Base-by-base conservation (phyloP, 2,113 vertebrate genomes). In the Chionomys nivalis region DNA sequence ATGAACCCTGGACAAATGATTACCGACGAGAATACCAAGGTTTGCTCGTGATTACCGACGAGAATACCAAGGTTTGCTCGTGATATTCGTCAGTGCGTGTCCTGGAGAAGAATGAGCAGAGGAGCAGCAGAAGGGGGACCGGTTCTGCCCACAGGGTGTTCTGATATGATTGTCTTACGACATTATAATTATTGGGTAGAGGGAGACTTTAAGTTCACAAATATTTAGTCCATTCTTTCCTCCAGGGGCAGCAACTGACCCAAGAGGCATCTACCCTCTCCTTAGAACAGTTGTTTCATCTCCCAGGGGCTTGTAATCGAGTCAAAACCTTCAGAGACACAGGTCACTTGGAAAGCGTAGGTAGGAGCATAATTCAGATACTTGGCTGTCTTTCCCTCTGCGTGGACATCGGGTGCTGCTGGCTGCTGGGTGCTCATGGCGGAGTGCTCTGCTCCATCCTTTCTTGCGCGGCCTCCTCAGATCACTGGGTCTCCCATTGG, bases 1-100 rank as follows among this genome's bases (percentile, higher is more conserved):
- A 92, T 31, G 49, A 63, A 21, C 81, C 44, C 13, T 89, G 63
- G 96, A 58, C n/a, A 96, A 95, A 66, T 83, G 93, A 91, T 47
- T 82, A 13, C 39, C 55, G 19, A 61, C 5, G 66, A 90, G 73
- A 91, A 42, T 78, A 87, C 52, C 55, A 89, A 70, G n/a, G 8
- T 21, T 68, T 23, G 63, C 21, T 93, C 4, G 72, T 79, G 93
- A 91, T 47, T 82, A 17, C 42, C 39, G 23, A 63, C 23, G 72
- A 90, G 73, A 52, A 28, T 42, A 87, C 55, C 68, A 89, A 70
- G 33, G 8, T 23, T 68, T 23, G 63, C 21, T 93, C 55, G 61
- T 42, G 33, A 72, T 52, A 19, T 85, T 68, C 83, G 77, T 68
- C 47, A 92, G 28, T 68, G 21, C 16, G 44, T 23, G 33, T 33